Conservation (phyloP, 1,140 invertebrate genomes). For the Drosophila equinoxialis region DNA sequence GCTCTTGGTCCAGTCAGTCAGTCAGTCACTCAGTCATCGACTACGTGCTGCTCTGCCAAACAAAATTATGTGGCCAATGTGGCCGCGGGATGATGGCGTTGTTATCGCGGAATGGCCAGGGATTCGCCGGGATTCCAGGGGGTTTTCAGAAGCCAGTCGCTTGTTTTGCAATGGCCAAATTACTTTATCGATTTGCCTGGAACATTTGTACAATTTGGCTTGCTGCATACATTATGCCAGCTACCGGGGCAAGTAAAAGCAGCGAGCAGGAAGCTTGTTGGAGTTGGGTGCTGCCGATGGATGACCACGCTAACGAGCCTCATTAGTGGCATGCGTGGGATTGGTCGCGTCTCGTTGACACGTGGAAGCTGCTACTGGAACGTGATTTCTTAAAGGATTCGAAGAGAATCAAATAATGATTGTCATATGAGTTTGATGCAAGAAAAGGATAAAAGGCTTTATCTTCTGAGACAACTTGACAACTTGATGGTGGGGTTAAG, state of each 20-base stretch:
- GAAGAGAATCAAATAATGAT: slow-evolving; percentile 44
- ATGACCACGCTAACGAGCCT: slow-evolving; percentile 78
- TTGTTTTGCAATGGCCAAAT: slow-evolving; percentile 71
- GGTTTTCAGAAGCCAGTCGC: slow-evolving; percentile 32
- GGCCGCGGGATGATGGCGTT: slow-evolving; percentile 38
- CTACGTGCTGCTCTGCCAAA: slow-evolving; percentile 69
- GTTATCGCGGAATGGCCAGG: not conserved
- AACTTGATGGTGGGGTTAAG: not conserved
- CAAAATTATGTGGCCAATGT: slow-evolving; percentile 77
- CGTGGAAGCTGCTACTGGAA: slow-evolving; percentile 40
- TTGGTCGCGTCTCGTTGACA: slow-evolving; percentile 63
- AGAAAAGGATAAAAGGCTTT: slow-evolving; percentile 4
- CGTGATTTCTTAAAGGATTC: slow-evolving; percentile 67
- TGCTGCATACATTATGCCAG: slow-evolving; percentile 71
- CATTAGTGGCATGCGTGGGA: slow-evolving; percentile 78
- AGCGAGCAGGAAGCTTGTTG: not conserved
- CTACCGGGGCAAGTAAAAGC: not conserved
- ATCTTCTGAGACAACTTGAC: slow-evolving; percentile 1
- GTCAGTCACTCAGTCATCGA: slow-evolving; percentile 56
- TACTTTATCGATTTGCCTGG: slow-evolving; percentile 78
- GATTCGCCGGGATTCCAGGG: not conserved
- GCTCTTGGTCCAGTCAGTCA: slow-evolving; percentile 14
- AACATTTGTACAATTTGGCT: slow-evolving; percentile 75
- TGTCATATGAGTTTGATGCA: slow-evolving; percentile 10
- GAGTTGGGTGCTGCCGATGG: slow-evolving; percentile 14